A percentile compares a stretch with the other conserved stretches of the same genome.
Conservation (phyloP, 2,113 vertebrate genomes). For the Xenopus tropicalis region UCB_Xtro_10.0 CM004447.2:116388001-116388500, state of each 20-base stretch:
- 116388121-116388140: neutral
- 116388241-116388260: slow-evolving; percentile 30
- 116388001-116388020: neutral
- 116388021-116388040: neutral
- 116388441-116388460: no score
- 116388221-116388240: slow-evolving; percentile 32
- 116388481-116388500: no score
- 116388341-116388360: no score
- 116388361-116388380: no score
- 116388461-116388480: no score
- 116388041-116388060: neutral
- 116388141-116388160: neutral
- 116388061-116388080: neutral
- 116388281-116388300: slow-evolving; percentile 25
- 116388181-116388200: slow-evolving; percentile 28
- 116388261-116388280: slow-evolving; percentile 19
- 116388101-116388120: neutral
- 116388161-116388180: slow-evolving; percentile 17
- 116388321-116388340: no score
- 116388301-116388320: slow-evolving; percentile 20
- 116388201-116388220: slow-evolving; percentile 32
- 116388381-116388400: no score
- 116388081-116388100: neutral
- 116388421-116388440: no score
- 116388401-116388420: no score